Evolutionary conservation across 1,140 invertebrate genomes (phyloP).

Genomic region (Leucophenga varia): DNA sequence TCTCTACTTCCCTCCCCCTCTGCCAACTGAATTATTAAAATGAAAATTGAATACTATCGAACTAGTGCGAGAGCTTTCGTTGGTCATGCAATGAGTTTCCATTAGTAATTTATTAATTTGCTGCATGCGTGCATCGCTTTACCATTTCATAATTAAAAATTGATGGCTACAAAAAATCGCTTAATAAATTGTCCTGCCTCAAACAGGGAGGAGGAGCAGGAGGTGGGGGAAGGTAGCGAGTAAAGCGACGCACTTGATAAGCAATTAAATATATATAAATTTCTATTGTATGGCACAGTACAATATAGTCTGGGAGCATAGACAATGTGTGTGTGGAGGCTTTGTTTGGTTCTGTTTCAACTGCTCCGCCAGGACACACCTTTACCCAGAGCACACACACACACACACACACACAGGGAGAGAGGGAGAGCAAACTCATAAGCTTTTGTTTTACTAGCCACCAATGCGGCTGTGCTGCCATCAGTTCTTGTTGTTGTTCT

Average conservation of each 20-base stretch:
- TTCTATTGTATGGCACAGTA: conserved; percentile 18
- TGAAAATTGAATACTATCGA: conserved; percentile 17
- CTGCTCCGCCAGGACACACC: conserved; percentile 14
- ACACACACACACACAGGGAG: too few species aligned
- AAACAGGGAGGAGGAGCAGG: too few species aligned
- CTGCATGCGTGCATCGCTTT: conserved; percentile 17
- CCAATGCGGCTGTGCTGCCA: conserved; percentile 33
- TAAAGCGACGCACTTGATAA: conserved; percentile 15
- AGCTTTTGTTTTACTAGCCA: too few species aligned
- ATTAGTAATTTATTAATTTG: conserved; percentile 26
- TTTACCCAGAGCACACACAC: conserved; percentile 9
- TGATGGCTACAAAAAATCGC: conserved; percentile 3
- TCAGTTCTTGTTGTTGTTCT: conserved; percentile 5
- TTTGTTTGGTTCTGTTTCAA: conserved; percentile 29
- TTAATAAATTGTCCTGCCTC: conserved; percentile 15
- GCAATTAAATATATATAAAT: conserved; percentile 28
- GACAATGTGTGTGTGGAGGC: conserved; percentile 14
- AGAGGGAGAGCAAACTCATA: too few species aligned
- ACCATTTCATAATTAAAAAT: conserved; percentile 11
- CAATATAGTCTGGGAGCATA: conserved; percentile 20
- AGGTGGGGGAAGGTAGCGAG: neutral
- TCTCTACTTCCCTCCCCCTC: too few species aligned
- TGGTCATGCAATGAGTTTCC: conserved; percentile 15
- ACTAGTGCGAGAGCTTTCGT: conserved; percentile 22
- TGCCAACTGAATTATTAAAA: conserved; percentile 17